These are phyloP conservation scores for Triplophysa rosa DNA, from an alignment of 2,113 vertebrate genomes.

Conservation along the genomic window DNA sequence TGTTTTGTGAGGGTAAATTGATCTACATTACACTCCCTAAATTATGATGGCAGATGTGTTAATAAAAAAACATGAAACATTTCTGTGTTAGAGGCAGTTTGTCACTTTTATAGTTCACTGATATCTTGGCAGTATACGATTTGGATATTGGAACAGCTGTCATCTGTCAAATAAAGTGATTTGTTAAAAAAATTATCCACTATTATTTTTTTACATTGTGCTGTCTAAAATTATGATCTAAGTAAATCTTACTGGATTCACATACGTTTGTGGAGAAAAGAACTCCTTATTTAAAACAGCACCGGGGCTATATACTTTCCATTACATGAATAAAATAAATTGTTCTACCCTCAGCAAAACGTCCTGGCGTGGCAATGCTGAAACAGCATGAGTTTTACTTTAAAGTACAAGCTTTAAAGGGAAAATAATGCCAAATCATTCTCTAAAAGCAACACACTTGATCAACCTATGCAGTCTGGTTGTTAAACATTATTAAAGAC, in stretches of 20 bases:
- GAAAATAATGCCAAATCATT: neutral
- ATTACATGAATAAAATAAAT: neutral
- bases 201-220: conserved; percentile 18
- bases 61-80: neutral
- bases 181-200: too few relatives aligned
- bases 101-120: conserved; percentile 2
- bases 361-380: neutral
- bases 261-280: too few relatives aligned
- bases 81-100: conserved; percentile 6
- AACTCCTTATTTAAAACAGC: too few relatives aligned
- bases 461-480: neutral
- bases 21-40: neutral
- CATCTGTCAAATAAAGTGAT: conserved; percentile 8
- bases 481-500: conserved; percentile 15
- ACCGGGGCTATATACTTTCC: neutral
- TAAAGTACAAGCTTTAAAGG: neutral
- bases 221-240: neutral
- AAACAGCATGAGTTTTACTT: neutral
- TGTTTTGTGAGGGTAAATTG: neutral
- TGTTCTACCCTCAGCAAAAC: neutral
- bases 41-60: neutral
- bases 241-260: neutral
- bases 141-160: conserved; percentile 42
- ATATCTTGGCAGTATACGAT: neutral
- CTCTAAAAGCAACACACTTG: neutral